Conservation (phyloP, 2,888 invertebrate genomes). For the Tipula confusa region DNA sequence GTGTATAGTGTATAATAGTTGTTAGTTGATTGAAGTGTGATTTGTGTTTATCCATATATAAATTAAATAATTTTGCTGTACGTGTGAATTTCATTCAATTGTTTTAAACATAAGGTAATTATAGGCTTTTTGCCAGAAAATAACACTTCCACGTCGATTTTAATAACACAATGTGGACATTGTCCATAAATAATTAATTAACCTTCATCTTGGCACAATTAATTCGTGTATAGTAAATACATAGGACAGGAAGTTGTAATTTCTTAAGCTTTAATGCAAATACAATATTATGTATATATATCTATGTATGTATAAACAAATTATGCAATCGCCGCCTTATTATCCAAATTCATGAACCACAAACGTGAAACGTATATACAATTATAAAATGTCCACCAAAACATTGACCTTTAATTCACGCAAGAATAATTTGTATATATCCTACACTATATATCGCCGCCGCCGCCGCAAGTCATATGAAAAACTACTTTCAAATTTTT, state of each 20-base stretch:
- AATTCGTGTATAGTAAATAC: neutral
- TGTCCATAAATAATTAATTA: neutral
- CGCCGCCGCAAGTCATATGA: neutral
- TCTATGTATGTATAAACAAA: neutral
- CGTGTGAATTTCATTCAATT: neutral
- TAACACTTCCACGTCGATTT: neutral
- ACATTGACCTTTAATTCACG: slow-evolving; percentile 16
- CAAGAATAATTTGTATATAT: slow-evolving; percentile 14
- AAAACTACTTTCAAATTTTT: slow-evolving; percentile 15
- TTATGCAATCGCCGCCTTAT: neutral
- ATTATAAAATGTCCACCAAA: slow-evolving; percentile 16
- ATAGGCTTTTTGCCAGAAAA: neutral
- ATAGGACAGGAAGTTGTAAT: neutral
- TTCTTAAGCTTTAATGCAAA: neutral
- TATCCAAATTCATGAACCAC: slow-evolving; percentile 20
- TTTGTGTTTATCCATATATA: neutral
- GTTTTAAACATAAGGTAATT: neutral
- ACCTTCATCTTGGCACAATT: neutral
- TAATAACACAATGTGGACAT: neutral
- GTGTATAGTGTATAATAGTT: too few relatives aligned
- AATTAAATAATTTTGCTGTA: neutral
- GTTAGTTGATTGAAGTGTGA: neutral
- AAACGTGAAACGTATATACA: neutral
- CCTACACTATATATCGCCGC: neutral
- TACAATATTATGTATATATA: too few relatives aligned